phyloP scores from a whole-genome alignment of 2,888 invertebrate species.

The Listrodromus nycthemerus region DNA sequence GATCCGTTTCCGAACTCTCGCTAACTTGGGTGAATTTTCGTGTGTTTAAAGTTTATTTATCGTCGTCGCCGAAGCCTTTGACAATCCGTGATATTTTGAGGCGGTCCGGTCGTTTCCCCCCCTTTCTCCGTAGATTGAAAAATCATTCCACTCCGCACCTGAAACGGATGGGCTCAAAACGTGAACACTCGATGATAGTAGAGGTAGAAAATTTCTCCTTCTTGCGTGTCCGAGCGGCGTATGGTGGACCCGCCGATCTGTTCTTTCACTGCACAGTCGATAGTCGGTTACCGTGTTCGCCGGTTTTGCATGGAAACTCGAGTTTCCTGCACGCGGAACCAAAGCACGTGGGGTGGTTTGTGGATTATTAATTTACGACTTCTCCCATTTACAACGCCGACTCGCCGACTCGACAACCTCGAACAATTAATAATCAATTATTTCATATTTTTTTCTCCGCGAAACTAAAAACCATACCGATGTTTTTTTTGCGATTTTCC shows the following conservation, averaged over 20 bases:
- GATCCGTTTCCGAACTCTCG: too few relatives aligned
- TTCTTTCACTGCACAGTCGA: slow-evolving; percentile 58
- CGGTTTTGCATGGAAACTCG: slow-evolving; percentile 55
- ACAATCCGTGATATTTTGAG: neutral
- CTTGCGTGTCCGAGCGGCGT: slow-evolving; percentile 18
- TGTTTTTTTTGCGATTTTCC: neutral
- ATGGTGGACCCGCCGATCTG: slow-evolving; percentile 55
- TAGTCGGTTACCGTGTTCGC: slow-evolving; percentile 59
- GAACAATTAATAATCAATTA: neutral
- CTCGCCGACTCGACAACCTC: neutral
- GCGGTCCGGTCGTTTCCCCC: neutral
- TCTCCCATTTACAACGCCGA: neutral
- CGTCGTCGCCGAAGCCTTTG: too few relatives aligned
- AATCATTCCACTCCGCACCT: neutral
- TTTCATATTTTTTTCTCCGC: neutral
- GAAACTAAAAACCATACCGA: neutral
- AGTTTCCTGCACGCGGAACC: slow-evolving; percentile 25
- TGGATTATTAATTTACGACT: slow-evolving; percentile 24
- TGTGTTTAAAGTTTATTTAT: too few relatives aligned
- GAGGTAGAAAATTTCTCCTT: slow-evolving; percentile 58
- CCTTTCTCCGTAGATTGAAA: neutral
- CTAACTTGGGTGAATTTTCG: too few relatives aligned
- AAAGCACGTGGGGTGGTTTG: slow-evolving; percentile 57
- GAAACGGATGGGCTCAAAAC: neutral
- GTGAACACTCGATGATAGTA: slow-evolving; percentile 27